phyloP scores from a whole-genome alignment of 2,113 vertebrate genomes.

The Sakesphorus luctuosus region DNA sequence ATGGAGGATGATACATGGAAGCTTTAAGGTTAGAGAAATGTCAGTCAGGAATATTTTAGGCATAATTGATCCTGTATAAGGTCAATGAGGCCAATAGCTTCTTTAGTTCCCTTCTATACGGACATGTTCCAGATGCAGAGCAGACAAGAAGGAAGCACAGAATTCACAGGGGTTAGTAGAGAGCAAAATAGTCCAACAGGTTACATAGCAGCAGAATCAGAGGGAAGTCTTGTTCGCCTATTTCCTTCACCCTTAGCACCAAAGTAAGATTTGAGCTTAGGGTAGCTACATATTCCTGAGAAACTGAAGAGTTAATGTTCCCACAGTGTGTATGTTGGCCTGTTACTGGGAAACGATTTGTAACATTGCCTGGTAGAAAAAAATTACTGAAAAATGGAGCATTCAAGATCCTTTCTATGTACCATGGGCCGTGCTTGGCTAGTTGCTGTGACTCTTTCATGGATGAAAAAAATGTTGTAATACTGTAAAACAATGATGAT shows the following conservation, averaged over 20 bases:
- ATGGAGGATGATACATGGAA: background rate
- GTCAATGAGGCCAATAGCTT: background rate
- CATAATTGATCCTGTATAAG: background rate
- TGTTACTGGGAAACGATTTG: background rate
- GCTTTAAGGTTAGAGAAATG: background rate
- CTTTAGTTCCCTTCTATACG: background rate
- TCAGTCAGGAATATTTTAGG: background rate
- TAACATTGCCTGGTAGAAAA: background rate
- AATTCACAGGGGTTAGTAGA: background rate
- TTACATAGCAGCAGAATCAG: background rate
- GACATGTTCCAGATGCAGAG: background rate
- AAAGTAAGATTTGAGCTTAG: background rate
- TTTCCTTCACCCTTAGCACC: background rate
- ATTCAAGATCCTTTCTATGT: background rate
- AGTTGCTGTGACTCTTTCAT: background rate
- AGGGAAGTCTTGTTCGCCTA: background rate
- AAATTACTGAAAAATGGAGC: background rate
- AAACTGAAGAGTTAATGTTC: background rate
- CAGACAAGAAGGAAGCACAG: background rate
- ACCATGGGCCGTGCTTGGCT: background rate
- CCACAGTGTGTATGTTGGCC: background rate
- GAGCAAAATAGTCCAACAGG: background rate
- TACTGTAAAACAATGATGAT: background rate
- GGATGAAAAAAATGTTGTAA: background rate
- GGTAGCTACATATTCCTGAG: background rate